These are phyloP conservation scores for Tribolium madens DNA, from an alignment of 1,140 invertebrate genomes.

Conservation along the genomic window DNA sequence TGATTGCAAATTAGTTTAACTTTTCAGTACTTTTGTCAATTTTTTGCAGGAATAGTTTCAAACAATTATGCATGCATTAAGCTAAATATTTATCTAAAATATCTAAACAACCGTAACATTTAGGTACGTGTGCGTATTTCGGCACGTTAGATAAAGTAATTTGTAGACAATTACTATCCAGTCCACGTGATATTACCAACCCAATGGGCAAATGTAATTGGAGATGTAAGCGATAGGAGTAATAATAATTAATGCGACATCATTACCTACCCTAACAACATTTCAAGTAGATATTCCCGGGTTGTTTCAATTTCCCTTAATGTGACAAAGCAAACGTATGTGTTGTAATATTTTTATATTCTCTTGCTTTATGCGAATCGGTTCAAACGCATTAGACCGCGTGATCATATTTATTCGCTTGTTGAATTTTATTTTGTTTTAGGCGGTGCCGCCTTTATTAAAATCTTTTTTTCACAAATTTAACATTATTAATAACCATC, in stretches of 20 bases:
- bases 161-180: conserved; percentile 29
- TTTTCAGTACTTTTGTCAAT: too few species aligned
- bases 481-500: background rate
- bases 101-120: background rate
- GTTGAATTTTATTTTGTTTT: conserved; percentile 42
- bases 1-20: too few species aligned
- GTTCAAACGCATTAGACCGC: conserved; percentile 30
- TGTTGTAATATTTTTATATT: conserved; percentile 33
- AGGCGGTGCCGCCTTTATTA: background rate
- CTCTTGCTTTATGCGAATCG: conserved; percentile 26
- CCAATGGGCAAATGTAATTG: conserved; percentile 35
- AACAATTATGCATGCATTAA: too few species aligned
- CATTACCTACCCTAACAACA: conserved; percentile 38
- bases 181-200: conserved; percentile 29
- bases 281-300: conserved; percentile 13
- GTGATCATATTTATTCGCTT: conserved; percentile 33
- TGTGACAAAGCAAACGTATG: conserved; percentile 33
- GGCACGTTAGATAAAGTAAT: background rate
- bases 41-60: too few species aligned
- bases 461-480: conserved; percentile 4
- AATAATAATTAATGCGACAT: conserved; percentile 30
- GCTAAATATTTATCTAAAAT: background rate
- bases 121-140: background rate
- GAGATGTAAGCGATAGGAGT: conserved; percentile 40
- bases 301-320: conserved; percentile 21